phyloP scores from a whole-genome alignment of 2,797 vertebrate species.

The Gymnoscopelus microlampas region DNA sequence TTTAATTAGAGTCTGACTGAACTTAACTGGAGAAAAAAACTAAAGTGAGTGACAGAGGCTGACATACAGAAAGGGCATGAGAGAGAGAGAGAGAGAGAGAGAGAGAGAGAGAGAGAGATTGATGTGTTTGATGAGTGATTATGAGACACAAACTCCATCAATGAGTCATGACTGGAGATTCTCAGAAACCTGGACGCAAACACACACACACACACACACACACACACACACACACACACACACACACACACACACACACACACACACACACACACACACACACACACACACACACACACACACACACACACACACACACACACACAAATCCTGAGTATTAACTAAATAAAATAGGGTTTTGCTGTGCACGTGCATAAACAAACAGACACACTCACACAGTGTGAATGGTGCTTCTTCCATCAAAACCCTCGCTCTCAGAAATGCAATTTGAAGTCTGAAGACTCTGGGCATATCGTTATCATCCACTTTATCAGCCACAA shows the following conservation, averaged over 20 bases:
- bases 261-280: conserved; percentile 5
- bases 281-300: conserved; percentile 7
- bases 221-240: conserved; percentile 11
- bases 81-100: conserved; percentile 29
- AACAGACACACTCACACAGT: too few relatives aligned
- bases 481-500: too few relatives aligned
- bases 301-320: conserved; percentile 9
- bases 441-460: too few relatives aligned
- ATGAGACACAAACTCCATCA: conserved; percentile 48
- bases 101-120: conserved; percentile 4
- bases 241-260: conserved; percentile 6
- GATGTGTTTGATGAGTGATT: not conserved
- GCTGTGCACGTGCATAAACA: too few relatives aligned
- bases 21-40: too few relatives aligned
- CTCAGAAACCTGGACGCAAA: conserved; percentile 15
- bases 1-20: too few relatives aligned
- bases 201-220: conserved; percentile 7
- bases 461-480: too few relatives aligned
- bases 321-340: not conserved
- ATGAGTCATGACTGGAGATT: conserved; percentile 44
- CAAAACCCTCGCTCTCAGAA: too few relatives aligned
- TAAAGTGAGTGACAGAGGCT: too few relatives aligned
- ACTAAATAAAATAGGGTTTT: too few relatives aligned
- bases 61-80: conserved; percentile 1
- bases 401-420: too few relatives aligned